These are phyloP conservation scores for Archocentrus centrarchus DNA, from an alignment of 2,113 vertebrate species.

Conservation along the genomic window DNA sequence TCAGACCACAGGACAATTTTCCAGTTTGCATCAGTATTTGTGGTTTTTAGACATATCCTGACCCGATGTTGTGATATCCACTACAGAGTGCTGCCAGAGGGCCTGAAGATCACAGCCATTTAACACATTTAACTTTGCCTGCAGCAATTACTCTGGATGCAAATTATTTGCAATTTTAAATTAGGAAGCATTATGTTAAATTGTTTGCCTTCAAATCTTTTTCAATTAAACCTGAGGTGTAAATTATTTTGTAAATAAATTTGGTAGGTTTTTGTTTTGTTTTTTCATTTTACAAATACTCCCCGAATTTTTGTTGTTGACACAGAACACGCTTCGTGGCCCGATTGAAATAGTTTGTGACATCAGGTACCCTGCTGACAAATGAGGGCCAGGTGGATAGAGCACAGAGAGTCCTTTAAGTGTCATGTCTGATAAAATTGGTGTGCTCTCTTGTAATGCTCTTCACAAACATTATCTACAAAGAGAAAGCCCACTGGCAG, in stretches of 20 bases:
- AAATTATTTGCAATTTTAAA: too few species aligned
- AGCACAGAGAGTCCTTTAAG: slow-evolving; percentile 65
- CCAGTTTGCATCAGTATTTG: background rate
- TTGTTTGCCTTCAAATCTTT: background rate
- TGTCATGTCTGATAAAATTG: slow-evolving; percentile 68
- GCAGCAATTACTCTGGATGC: too few species aligned
- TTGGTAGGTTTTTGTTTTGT: too few species aligned
- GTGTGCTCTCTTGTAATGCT: slow-evolving; percentile 72
- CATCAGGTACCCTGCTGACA: slow-evolving; percentile 67
- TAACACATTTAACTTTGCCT: too few species aligned
- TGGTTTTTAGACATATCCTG: too few species aligned
- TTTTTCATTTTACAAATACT: background rate
- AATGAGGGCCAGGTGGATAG: slow-evolving; percentile 76
- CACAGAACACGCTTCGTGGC: background rate
- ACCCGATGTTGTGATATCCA: too few species aligned
- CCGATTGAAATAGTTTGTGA: slow-evolving; percentile 9
- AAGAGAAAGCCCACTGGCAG: slow-evolving; percentile 13
- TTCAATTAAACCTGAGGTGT: too few species aligned
- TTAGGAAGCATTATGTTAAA: background rate
- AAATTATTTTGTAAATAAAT: too few species aligned
- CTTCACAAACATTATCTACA: slow-evolving; percentile 57
- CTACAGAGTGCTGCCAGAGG: too few species aligned
- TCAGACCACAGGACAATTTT: background rate
- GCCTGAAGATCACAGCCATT: too few species aligned
- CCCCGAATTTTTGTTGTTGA: background rate